A percentile compares a stretch with the other conserved stretches of the same genome.
These are phyloP conservation scores for Heliothis subflexa DNA, from an alignment of 1,140 invertebrate species.

Conservation along the genomic window DNA sequence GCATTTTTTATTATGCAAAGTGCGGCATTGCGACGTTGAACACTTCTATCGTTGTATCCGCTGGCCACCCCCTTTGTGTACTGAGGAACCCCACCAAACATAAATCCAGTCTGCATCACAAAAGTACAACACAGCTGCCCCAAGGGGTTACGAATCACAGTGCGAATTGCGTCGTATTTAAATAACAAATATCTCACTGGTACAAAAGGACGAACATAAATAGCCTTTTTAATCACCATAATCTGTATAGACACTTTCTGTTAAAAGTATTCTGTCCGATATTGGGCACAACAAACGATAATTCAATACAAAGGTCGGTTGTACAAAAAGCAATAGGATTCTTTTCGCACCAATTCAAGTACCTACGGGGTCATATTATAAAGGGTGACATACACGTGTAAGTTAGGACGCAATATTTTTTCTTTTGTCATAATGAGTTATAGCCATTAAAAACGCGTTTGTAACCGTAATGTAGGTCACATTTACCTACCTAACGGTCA, in stretches of 20 bases:
- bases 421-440: slow-evolving; percentile 46
- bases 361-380: slow-evolving; percentile 41
- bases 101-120: slow-evolving; percentile 37
- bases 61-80: slow-evolving; percentile 14
- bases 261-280: slow-evolving; percentile 12
- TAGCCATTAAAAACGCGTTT: slow-evolving; percentile 37
- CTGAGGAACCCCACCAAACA: slow-evolving; percentile 8
- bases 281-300: slow-evolving; percentile 42
- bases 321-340: slow-evolving; percentile 45
- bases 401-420: slow-evolving; percentile 42
- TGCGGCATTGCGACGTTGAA: slow-evolving; percentile 23
- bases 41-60: background rate
- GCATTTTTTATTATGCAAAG: slow-evolving; percentile 39
- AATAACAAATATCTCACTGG: background rate
- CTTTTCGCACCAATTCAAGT: slow-evolving; percentile 42
- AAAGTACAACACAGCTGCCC: slow-evolving; percentile 42
- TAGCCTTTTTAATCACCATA: background rate
- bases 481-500: background rate
- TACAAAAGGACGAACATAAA: background rate
- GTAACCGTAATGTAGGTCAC: slow-evolving; percentile 9
- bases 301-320: slow-evolving; percentile 39
- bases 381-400: slow-evolving; percentile 45
- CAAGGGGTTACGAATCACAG: slow-evolving; percentile 13
- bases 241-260: too few relatives aligned
- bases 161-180: slow-evolving; percentile 29